These are phyloP conservation scores for Gopherus evgoodei DNA, from an alignment of 2,113 vertebrate genomes.

Conservation along the genomic window DNA sequence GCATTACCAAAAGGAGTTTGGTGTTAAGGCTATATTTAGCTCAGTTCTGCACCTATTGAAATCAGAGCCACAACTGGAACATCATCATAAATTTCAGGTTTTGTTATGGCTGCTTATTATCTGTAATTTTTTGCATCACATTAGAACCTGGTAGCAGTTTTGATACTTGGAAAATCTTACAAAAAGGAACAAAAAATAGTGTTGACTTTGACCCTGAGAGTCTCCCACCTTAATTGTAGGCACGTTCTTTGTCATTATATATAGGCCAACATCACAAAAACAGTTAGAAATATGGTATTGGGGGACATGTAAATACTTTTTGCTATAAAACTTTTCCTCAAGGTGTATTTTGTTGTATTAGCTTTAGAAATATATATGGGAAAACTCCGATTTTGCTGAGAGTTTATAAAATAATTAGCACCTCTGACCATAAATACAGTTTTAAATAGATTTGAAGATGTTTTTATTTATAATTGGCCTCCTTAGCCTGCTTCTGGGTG, in stretches of 20 bases:
- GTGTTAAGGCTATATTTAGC: not conserved
- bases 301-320: not conserved
- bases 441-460: not conserved
- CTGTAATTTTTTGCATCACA: not conserved
- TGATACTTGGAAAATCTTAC: not conserved
- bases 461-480: rapidly evolving
- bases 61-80: not conserved
- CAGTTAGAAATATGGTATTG: not conserved
- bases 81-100: not conserved
- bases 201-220: not conserved
- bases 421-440: not conserved
- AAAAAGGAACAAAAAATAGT: not conserved
- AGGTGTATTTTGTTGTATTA: not conserved
- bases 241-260: not conserved
- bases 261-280: not conserved
- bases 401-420: not conserved
- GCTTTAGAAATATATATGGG: not conserved
- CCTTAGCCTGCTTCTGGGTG: not conserved
- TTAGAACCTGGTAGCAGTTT: not conserved
- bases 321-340: not conserved
- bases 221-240: not conserved
- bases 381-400: not conserved
- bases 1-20: not conserved
- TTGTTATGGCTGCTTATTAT: not conserved
- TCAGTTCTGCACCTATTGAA: not conserved